Base-by-base conservation (phyloP, 2,113 vertebrate species). In the Arvicanthis niloticus region DNA sequence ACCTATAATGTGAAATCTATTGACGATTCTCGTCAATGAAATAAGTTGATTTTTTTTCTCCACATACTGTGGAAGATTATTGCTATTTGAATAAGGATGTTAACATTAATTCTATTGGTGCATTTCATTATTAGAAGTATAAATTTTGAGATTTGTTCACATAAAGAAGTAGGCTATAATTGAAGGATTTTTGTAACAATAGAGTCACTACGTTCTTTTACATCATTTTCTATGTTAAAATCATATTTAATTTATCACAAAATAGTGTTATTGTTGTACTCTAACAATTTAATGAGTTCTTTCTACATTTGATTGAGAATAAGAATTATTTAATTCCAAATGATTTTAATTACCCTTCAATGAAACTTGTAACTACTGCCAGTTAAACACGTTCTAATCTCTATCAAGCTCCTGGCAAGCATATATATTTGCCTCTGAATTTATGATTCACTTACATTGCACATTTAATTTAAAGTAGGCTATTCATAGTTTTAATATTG, bases 211-310 rank as follows among this genome's bases (percentile, higher is more conserved):
- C 70, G 17, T 70, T 94, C 37, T 70, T 94, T 56, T 37, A 88
- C 82, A 89, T 89, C 0, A 75, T 92, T 89, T 86, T 19, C 81
- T 53, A 87, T 72, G 9, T 77, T 80, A 89, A 93, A 91, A 86
- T 91, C 5, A 82, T 68, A 86, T 94, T 56, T 80, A 31, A 51
- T 92, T 81, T 87, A 73, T 31, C 42, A 90, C 75, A 91, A 81
- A 89, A 53, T 24, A 77, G 75, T 87, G 62, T 42, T 77, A 84
- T 58, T 88, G 42, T 58, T 78, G 0, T 91, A n/a, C 13, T 78
- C 22, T 92, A 60, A 92, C 5, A 73, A 67, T 31, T 84, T 82
- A 37, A 81, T 94, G n/a, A 76, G 26, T 70, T 92, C 37, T 86
- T 77, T 60, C 48, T 90, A 31, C 11, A 60, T 72, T 87, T 72